Conservation (phyloP, 2,888 invertebrate species). For the Lissocephala sabroskyi region DNA sequence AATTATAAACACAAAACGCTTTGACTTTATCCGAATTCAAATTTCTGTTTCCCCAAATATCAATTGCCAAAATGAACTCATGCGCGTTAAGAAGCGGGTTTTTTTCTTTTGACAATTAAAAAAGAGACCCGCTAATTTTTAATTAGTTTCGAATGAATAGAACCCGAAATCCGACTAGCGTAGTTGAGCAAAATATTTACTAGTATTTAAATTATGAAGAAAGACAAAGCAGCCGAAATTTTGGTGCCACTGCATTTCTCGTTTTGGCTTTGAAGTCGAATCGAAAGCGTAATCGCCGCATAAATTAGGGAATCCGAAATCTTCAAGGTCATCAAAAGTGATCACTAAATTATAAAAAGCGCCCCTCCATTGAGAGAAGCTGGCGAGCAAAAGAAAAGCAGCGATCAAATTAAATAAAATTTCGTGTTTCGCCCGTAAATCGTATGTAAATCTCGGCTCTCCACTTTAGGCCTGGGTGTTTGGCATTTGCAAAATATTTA, state of each 20-base stretch:
- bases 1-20: too few species aligned
- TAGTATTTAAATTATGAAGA: neutral
- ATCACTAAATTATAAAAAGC: constrained; percentile 1
- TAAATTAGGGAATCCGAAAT: constrained; percentile 13
- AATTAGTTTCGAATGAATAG: too few species aligned
- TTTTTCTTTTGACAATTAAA: constrained; percentile 1
- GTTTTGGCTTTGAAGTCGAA: too few species aligned
- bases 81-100: neutral
- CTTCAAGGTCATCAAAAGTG: constrained; percentile 12
- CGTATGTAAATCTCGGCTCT: constrained; percentile 1
- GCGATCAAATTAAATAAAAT: constrained; percentile 9
- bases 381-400: constrained; percentile 9
- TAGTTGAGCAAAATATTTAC: too few species aligned
- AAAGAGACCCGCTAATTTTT: neutral
- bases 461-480: neutral
- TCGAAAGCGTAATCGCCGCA: neutral
- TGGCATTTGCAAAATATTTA: constrained; percentile 6
- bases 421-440: neutral
- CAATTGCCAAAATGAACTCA: too few species aligned
- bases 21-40: too few species aligned
- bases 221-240: neutral
- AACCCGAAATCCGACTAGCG: too few species aligned
- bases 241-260: too few species aligned
- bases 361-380: too few species aligned
- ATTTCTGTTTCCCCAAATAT: too few species aligned